phyloP scores from a whole-genome alignment of 2,797 vertebrate species.

The Fundulus diaphanus region DNA sequence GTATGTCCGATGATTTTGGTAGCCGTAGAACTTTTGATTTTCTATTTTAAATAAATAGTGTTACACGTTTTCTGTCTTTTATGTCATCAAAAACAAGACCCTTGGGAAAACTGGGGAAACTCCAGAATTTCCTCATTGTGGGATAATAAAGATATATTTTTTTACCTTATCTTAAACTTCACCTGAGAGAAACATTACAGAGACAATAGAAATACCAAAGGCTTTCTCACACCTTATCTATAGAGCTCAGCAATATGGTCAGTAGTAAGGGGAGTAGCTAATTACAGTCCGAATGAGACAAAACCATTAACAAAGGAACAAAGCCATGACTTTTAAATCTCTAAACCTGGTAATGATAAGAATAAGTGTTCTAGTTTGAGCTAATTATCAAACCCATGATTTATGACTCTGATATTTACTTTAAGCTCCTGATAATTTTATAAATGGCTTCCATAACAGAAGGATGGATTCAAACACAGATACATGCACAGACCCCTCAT shows the following conservation, averaged over 20 bases:
- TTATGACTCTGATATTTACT: conserved; percentile 53
- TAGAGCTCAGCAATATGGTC: neutral
- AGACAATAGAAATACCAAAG: neutral
- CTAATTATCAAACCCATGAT: conserved; percentile 42
- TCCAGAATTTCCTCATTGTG: no score
- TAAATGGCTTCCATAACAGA: conserved; percentile 23
- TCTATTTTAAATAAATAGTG: neutral
- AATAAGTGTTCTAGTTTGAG: conserved; percentile 10
- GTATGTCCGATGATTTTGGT: neutral
- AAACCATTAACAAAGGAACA: neutral
- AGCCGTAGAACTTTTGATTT: no score
- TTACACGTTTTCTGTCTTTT: neutral
- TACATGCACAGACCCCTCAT: conserved; percentile 9
- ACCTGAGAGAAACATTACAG: neutral
- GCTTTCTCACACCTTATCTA: neutral
- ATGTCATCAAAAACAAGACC: neutral
- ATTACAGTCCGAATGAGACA: neutral
- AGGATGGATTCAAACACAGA: conserved; percentile 24
- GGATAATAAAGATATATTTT: no score
- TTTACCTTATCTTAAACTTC: no score
- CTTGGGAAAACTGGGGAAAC: no score
- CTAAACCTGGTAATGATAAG: neutral
- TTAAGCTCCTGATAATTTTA: conserved; percentile 39
- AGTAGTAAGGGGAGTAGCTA: neutral
- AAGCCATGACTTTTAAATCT: conserved; percentile 7